phyloP scores from a whole-genome alignment of 1,140 invertebrate genomes.

The Euura saliciscinereae region DNA sequence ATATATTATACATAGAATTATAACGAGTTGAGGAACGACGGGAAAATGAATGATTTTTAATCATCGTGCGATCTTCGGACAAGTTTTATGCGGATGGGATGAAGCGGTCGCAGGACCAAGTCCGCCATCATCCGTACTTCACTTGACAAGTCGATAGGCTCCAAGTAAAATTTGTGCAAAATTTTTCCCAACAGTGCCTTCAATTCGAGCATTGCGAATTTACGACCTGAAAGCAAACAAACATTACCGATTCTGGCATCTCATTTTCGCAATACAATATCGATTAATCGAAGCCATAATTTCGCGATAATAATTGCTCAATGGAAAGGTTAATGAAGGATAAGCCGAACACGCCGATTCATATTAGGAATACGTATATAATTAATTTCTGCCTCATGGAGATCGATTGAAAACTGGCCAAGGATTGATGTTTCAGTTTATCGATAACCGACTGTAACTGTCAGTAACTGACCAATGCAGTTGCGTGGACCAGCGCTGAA shows the following conservation, averaged over 20 bases:
- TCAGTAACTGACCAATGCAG: conserved; percentile 69
- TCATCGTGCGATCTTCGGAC: conserved; percentile 11
- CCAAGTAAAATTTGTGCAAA: conserved; percentile 67
- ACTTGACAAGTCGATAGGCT: conserved; percentile 45
- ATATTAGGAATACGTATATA: too few relatives aligned
- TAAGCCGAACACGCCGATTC: too few relatives aligned
- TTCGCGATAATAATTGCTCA: background rate
- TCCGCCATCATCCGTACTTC: conserved; percentile 34
- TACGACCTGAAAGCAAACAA: conserved; percentile 65
- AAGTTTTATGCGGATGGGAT: conserved; percentile 37
- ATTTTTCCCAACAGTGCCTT: conserved; percentile 73
- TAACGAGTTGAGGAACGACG: too few relatives aligned
- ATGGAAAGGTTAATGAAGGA: too few relatives aligned
- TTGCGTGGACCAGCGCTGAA: conserved; percentile 79
- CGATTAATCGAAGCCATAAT: too few relatives aligned
- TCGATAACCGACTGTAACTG: too few relatives aligned
- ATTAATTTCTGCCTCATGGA: too few relatives aligned
- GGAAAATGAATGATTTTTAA: too few relatives aligned
- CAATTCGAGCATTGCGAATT: conserved; percentile 80
- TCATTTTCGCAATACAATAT: too few relatives aligned
- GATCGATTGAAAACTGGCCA: too few relatives aligned
- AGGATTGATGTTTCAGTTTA: too few relatives aligned
- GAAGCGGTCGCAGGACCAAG: conserved; percentile 39
- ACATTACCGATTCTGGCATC: conserved; percentile 8
- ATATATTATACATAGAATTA: too few relatives aligned